phyloP scores from a whole-genome alignment of 2,797 vertebrate genomes.

The Tragelaphus oryx region DNA sequence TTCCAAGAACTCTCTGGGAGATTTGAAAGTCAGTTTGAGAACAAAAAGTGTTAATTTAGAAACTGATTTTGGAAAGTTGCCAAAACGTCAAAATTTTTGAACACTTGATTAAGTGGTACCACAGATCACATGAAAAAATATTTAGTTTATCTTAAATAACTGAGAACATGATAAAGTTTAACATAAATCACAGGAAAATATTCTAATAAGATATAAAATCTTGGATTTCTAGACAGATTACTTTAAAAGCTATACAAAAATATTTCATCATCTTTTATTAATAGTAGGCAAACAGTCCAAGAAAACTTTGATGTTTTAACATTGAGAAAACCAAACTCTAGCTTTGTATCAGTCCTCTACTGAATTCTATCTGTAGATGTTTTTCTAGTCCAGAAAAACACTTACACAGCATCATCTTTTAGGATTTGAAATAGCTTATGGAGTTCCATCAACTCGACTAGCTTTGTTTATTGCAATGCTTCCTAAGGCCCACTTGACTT shows the following conservation, averaged over 20 bases:
- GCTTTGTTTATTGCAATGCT: too few relatives aligned
- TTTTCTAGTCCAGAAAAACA: too few relatives aligned
- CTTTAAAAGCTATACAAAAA: neutral
- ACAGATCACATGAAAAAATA: neutral
- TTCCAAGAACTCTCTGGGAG: neutral
- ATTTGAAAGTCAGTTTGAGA: neutral
- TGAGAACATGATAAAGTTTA: neutral
- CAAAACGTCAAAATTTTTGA: neutral
- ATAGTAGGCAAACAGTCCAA: neutral
- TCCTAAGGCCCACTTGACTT: too few relatives aligned
- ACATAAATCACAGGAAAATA: neutral
- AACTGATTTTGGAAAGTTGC: neutral
- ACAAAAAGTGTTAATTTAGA: neutral
- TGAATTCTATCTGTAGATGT: too few relatives aligned
- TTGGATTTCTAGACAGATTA: neutral
- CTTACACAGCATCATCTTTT: too few relatives aligned
- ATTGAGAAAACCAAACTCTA: neutral
- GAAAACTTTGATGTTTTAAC: neutral
- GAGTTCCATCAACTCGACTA: too few relatives aligned
- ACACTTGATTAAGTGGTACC: neutral
- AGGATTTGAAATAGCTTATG: too few relatives aligned
- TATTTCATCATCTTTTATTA: neutral
- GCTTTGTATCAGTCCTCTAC: neutral
- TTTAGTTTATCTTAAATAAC: neutral
- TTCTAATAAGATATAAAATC: neutral